These are phyloP conservation scores for Digitonthophagus gazella DNA, from an alignment of 2,888 invertebrate species.

Conservation along the genomic window DNA sequence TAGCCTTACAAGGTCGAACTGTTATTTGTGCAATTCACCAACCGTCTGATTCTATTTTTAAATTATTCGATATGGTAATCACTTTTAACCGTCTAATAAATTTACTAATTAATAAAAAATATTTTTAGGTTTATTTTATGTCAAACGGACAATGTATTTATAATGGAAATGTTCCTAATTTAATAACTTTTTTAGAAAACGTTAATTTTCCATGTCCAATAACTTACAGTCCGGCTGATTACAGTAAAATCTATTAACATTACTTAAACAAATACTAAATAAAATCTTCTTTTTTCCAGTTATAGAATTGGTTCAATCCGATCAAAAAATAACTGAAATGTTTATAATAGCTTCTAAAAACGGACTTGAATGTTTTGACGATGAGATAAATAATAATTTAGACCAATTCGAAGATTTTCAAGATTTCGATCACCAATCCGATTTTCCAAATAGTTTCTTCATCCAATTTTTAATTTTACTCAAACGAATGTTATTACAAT, in stretches of 20 bases:
- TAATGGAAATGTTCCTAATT: constrained; percentile 61
- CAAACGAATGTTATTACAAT: constrained; percentile 20
- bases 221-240: constrained; percentile 76
- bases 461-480: constrained; percentile 21
- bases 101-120: background rate
- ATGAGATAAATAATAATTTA: background rate
- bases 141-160: constrained; percentile 42
- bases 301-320: constrained; percentile 21
- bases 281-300: constrained; percentile 13
- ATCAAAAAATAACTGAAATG: background rate
- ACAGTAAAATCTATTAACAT: constrained; percentile 37
- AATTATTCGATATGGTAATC: constrained; percentile 66
- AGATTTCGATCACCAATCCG: background rate
- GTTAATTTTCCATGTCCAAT: constrained; percentile 65
- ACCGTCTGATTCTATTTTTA: constrained; percentile 73
- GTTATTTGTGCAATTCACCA: constrained; percentile 80
- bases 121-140: constrained; percentile 27
- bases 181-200: constrained; percentile 64
- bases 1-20: constrained; percentile 71
- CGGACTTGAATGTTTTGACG: background rate
- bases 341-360: constrained; percentile 7
- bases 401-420: background rate
- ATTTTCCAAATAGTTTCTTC: constrained; percentile 20
- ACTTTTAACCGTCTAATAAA: background rate
- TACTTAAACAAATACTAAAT: background rate